phyloP scores from a whole-genome alignment of 2,797 vertebrate species.

The Iguana delicatissima region DNA sequence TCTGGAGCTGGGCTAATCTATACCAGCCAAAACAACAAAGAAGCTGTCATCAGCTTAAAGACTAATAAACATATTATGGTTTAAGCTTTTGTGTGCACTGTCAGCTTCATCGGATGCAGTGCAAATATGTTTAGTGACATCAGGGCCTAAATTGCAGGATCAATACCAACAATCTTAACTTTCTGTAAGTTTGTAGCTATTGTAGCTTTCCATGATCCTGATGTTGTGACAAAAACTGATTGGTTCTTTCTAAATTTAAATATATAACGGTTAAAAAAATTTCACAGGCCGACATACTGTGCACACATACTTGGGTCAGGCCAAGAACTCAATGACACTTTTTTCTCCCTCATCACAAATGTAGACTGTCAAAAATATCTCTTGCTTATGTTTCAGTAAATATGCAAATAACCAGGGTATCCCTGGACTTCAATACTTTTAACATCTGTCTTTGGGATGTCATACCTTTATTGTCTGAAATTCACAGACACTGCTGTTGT shows the following conservation, averaged over 20 bases:
- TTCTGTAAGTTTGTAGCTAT: not conserved
- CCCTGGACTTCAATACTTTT: not conserved
- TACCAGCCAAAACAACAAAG: not conserved
- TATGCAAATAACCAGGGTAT: not conserved
- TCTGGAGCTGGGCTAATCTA: not conserved
- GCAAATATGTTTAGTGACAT: not conserved
- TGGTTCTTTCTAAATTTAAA: not conserved
- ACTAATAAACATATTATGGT: no score
- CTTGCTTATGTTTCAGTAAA: not conserved
- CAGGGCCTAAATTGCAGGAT: not conserved
- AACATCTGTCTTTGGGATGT: not conserved
- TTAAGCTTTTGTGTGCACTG: no score
- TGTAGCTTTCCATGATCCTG: not conserved
- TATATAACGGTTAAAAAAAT: not conserved
- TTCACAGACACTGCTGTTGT: not conserved
- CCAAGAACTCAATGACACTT: not conserved
- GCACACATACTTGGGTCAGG: not conserved
- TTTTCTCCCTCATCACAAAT: not conserved
- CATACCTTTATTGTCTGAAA: not conserved
- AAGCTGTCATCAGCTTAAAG: not conserved
- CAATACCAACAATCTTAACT: not conserved
- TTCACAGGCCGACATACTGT: not conserved
- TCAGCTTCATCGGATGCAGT: no score
- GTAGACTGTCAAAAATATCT: not conserved
- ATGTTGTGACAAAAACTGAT: not conserved